These are phyloP conservation scores for Calameuta filiformis DNA, from an alignment of 2,888 invertebrate species.

Conservation along the genomic window DNA sequence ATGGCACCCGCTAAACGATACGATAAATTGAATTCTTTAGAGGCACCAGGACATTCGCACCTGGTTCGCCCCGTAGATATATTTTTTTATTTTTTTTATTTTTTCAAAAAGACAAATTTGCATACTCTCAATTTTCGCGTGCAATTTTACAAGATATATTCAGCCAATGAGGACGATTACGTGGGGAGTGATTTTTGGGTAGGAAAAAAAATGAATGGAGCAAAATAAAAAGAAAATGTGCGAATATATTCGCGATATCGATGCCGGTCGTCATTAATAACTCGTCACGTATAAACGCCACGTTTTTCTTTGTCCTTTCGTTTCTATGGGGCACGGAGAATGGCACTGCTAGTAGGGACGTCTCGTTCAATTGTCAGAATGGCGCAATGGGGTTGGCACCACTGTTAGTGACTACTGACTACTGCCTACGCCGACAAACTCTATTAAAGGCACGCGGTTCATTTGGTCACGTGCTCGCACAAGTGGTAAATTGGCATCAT, in stretches of 20 bases:
- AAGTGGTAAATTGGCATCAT: slow-evolving; percentile 55
- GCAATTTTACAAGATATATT: slow-evolving; percentile 17
- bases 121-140: not conserved
- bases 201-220: not conserved
- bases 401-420: not conserved
- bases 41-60: not conserved
- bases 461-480: slow-evolving; percentile 56
- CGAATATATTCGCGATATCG: slow-evolving; percentile 29
- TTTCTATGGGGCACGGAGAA: slow-evolving; percentile 23
- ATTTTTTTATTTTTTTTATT: slow-evolving; percentile 40
- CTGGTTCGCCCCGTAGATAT: slow-evolving; percentile 15
- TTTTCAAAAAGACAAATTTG: slow-evolving; percentile 7
- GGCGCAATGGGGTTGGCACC: slow-evolving; percentile 35
- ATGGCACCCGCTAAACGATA: not conserved
- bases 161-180: slow-evolving; percentile 12
- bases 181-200: slow-evolving; percentile 26
- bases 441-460: slow-evolving; percentile 53
- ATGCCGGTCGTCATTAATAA: slow-evolving; percentile 36
- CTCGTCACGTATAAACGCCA: slow-evolving; percentile 39
- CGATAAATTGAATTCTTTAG: slow-evolving; percentile 3
- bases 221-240: not conserved
- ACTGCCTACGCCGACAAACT: slow-evolving; percentile 42
- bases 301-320: slow-evolving; percentile 32
- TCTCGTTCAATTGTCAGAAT: slow-evolving; percentile 34
- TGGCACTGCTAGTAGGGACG: slow-evolving; percentile 23